Evolutionary conservation across 2,888 invertebrate species (phyloP), one percentile per base, ranked within the genome.

Genomic region (Metacarcinus magister): DNA sequence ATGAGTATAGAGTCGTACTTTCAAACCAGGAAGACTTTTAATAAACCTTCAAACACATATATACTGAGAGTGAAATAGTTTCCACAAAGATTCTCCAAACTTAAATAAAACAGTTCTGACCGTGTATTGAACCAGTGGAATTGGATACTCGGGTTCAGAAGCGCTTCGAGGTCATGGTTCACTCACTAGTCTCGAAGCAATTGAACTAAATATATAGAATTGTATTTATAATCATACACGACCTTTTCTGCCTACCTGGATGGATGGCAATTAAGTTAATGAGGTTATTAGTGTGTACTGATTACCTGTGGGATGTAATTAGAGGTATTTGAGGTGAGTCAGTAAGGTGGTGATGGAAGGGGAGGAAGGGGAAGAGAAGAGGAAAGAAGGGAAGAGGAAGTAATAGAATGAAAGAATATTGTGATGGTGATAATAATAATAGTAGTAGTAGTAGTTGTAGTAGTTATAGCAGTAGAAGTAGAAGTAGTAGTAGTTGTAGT

Each of bases 11-110:
- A 32, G 32, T 82, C 82, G 32, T 82, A 19, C 82, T 13, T 82
- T 82, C 5, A 32, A 82, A 8, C 82, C 32, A 4, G 82, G n/a
- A n/a, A 82, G 82, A 82, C 82, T 82, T 82, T 32, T 82, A 82
- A 82, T 82, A 82, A 32, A 82, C 32, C 82, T 8, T 32, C 82
- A 82, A 82, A 82, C 82, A 82, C 82, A 82, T 32, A 82, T n/a
- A n/a, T n/a, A n/a, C 82, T 82, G 32, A 82, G 82, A 82, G 82
- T 82, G 28, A 82, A 82, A 82, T 82, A 82, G 82, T 82, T 82
- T 82, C 82, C 82, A 32, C 32, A 32, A 32, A 82, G 82, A 28
- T 82, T 82, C 82, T 32, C 82, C 32, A 82, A 82, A 82, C 82
- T 82, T 82, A 82, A 82, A 82, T 82, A 82, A 82, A 82, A 82